Evolutionary conservation across 2,888 invertebrate species (phyloP), one percentile per base, ranked within the genome.

Genomic region (Corbicula japonica): DNA sequence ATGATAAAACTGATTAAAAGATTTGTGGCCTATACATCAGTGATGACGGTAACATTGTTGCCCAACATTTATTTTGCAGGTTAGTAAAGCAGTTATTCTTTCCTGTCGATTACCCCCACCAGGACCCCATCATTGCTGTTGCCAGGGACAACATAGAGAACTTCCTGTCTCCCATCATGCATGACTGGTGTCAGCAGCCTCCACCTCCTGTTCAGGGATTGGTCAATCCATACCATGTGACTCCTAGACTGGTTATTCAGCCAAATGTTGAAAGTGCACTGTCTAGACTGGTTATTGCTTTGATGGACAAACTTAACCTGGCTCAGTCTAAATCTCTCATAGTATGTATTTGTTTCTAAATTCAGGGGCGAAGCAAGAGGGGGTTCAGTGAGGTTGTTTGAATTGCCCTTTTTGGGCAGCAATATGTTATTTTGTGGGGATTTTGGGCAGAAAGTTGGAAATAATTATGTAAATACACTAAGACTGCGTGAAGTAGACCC

Each of bases 261-360:
- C 62, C 86, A 18, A 65, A 79, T 15, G 89, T 94, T 50, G 95
- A 95, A 86, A 94, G 95, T 80, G 93, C 94, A 0, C 91, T 96
- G 48, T 95, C 96, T 0, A 93, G 95, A 87, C 93, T 96, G 63
- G 93, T 96, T 21, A 93, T 94, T 70, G 89, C 93, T 48, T 90
- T 96, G 48, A 93, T 94, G 34, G 94, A 94, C 61, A 93, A 93
- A 65, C 90, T 97, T 34, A 94, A 96, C 90, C 94, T 95, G 4
- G 95, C 96, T 1, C 95, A 95, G 76, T 96, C 96, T 63, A 96
- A 95, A 93, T 94, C 95, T 93, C 95, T 95, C 87, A 95, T 95
- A 90, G 96, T 96, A 92, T 95, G 95, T 12, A 50, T 21, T 12
- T 48, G n/a, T n/a, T n/a, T n/a, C n/a, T n/a, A n/a, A n/a, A n/a